Conservation (phyloP, 2,113 vertebrate species). For the Gadus chalcogrammus region DNA sequence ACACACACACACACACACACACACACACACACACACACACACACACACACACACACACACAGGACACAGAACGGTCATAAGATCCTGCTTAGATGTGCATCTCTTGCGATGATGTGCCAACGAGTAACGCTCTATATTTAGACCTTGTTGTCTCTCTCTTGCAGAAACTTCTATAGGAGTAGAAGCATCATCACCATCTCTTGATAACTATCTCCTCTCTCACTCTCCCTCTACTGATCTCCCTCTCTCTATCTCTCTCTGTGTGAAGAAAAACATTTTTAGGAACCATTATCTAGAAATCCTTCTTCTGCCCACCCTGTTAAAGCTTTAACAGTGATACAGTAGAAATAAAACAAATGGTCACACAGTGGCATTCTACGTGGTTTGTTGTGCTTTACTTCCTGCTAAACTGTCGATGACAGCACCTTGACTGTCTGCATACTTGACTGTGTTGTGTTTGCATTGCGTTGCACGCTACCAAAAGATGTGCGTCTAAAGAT, state of each 20-base stretch:
- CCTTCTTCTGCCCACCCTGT: too few relatives aligned
- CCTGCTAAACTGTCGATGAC: too few relatives aligned
- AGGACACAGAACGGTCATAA: constrained; percentile 38
- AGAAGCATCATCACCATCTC: not conserved
- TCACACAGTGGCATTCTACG: too few relatives aligned
- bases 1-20: not conserved
- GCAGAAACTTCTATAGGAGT: constrained; percentile 13
- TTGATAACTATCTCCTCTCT: not conserved
- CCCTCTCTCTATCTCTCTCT: not conserved
- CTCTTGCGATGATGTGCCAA: constrained; percentile 31
- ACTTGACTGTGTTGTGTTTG: too few relatives aligned
- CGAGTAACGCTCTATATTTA: constrained; percentile 46
- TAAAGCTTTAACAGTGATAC: too few relatives aligned
- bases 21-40: constrained; percentile 13
- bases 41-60: constrained; percentile 5
- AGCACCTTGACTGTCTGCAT: too few relatives aligned
- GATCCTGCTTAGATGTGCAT: constrained; percentile 56
- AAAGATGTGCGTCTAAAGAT: too few relatives aligned
- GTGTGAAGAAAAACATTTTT: not conserved
- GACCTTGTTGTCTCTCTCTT: constrained; percentile 38
- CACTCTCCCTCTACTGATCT: not conserved
- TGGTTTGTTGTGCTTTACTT: too few relatives aligned
- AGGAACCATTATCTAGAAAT: too few relatives aligned
- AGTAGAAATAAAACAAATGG: too few relatives aligned
- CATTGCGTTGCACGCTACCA: too few relatives aligned